Conservation (phyloP, 2,888 invertebrate species). For the Melanostoma mellinum region DNA sequence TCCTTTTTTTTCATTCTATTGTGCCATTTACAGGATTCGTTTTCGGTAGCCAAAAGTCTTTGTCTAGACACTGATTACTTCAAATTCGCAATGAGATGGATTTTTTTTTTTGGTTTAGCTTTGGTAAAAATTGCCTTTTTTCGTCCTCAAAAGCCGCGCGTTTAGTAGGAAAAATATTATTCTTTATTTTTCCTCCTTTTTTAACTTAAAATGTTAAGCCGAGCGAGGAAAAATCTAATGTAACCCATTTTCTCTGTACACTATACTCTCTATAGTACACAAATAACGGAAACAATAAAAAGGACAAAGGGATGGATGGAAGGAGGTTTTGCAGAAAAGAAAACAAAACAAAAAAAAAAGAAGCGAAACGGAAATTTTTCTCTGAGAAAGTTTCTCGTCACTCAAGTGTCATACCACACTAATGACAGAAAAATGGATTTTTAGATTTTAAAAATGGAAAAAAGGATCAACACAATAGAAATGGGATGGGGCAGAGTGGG, state of each 20-base stretch:
- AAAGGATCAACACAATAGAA: conserved; percentile 47
- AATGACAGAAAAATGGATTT: conserved; percentile 69
- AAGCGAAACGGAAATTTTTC: background rate
- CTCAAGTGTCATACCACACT: conserved; percentile 70
- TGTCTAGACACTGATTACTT: conserved; percentile 65
- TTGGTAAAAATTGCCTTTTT: conserved; percentile 37
- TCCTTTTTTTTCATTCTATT: background rate
- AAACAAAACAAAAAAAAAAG: conserved; percentile 4
- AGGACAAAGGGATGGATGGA: conserved; percentile 25
- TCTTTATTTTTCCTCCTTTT: conserved; percentile 9
- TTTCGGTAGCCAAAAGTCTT: conserved; percentile 10
- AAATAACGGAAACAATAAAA: conserved; percentile 51
- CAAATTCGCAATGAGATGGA: conserved; percentile 60
- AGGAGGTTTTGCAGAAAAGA: background rate
- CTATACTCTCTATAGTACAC: background rate
- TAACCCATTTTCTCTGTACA: conserved; percentile 60
- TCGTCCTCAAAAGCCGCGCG: too few species aligned
- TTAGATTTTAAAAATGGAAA: conserved; percentile 18
- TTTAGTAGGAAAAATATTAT: background rate
- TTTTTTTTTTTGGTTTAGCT: conserved; percentile 44
- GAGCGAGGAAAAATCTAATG: conserved; percentile 40
- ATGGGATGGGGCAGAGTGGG: background rate
- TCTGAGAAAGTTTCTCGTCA: conserved; percentile 46
- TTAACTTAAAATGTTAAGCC: conserved; percentile 28
- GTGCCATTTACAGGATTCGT: background rate